Evolutionary conservation across 2,888 invertebrate species (phyloP).

Genomic region (Epinotia brunnichana): DNA sequence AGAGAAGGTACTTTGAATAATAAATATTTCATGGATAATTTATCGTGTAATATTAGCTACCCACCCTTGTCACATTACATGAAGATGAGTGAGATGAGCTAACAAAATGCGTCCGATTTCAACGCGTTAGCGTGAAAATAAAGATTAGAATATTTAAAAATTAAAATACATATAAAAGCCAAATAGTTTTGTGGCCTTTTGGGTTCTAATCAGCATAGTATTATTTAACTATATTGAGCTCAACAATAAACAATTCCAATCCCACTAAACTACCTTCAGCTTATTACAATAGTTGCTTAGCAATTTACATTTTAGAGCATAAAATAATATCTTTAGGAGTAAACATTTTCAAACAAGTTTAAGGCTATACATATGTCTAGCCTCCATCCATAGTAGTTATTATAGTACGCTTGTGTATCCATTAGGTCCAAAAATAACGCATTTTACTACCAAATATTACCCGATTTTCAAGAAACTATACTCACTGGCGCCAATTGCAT

Average conservation of each 20-base stretch:
- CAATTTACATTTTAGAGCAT: neutral
- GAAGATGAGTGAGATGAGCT: too few species aligned
- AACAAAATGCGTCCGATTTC: neutral
- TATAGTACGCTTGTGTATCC: too few species aligned
- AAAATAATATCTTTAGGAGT: neutral
- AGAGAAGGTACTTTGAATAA: neutral
- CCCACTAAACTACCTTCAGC: constrained; percentile 18
- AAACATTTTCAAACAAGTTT: neutral
- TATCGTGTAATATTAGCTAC: neutral
- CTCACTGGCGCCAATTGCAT: neutral
- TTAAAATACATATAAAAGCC: neutral
- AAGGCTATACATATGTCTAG: neutral
- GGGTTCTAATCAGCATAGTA: neutral
- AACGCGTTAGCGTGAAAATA: neutral
- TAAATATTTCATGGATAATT: neutral
- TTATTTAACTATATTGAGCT: neutral
- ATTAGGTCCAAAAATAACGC: neutral
- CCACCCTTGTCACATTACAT: too few species aligned
- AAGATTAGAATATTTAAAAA: neutral
- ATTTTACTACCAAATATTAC: neutral
- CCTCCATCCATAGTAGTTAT: neutral
- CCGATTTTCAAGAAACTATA: neutral
- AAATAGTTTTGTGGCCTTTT: neutral
- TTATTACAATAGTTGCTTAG: neutral
- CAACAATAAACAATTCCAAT: constrained; percentile 18